Evolutionary conservation across 2,888 invertebrate genomes (phyloP).

Genomic region (Melitaea athalia): DNA sequence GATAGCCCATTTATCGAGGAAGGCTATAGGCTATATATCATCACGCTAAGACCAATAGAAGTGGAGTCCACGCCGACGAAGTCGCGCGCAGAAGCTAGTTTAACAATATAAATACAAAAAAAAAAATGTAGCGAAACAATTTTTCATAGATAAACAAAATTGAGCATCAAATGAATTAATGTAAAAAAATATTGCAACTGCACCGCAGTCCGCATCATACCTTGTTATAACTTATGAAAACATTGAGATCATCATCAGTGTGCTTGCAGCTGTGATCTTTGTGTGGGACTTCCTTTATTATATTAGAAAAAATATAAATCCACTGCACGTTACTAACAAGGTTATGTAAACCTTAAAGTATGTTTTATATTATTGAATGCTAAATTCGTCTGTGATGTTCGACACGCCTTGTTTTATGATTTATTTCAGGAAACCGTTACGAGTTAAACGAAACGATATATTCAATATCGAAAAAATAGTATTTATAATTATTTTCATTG

Average conservation of each 20-base stretch:
- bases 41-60: too few species aligned
- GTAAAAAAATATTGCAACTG: neutral
- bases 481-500: neutral
- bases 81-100: neutral
- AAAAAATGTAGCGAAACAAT: neutral
- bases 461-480: neutral
- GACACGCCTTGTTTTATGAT: neutral
- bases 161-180: neutral
- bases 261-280: neutral
- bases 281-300: slow-evolving; percentile 21
- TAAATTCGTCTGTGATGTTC: slow-evolving; percentile 2
- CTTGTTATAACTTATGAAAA: neutral
- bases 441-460: neutral
- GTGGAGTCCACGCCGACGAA: too few species aligned
- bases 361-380: slow-evolving; percentile 10
- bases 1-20: too few species aligned
- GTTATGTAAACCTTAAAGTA: slow-evolving; percentile 9
- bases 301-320: slow-evolving; percentile 20
- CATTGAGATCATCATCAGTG: neutral
- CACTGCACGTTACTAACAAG: slow-evolving; percentile 16
- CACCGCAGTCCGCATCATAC: too few species aligned
- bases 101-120: neutral
- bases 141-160: neutral
- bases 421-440: neutral
- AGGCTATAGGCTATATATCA: too few species aligned